Evolutionary conservation across 2,113 vertebrate species (phyloP), one percentile per base, ranked within the genome.

Genomic region (Alexandromys fortis): DNA sequence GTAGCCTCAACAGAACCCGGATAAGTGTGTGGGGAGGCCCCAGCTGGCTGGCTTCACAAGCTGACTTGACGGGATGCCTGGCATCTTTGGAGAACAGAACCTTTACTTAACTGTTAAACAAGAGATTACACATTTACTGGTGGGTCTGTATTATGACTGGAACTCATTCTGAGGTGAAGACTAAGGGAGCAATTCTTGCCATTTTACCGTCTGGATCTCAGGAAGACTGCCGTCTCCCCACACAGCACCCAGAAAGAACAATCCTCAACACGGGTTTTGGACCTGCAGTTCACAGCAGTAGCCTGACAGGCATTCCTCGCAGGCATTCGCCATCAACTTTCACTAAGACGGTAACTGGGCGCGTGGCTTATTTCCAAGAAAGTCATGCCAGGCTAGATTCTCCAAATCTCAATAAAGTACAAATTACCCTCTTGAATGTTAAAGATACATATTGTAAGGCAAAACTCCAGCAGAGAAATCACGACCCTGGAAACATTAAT

Each of bases 1-100:
- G 55, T 6, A 22, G 30, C 63, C 67, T 33, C 45, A 33, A 79
- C 21, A 63, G 30, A 93, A 73, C 45, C 19, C 45, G 52, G 33
- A 26, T 58, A 65, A 86, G n/a, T 13, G 2, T 42, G 26, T 26
- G n/a, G 7, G 26, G 24, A 9, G 10, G 45, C n/a, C 61, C 38
- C 58, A 21, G 17, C 55, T 5, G 19, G 5, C 58, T 19, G 9
- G 68, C 33, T 79, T 81, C 86, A 33, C 73, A 67, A 49, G 52
- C 49, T 0, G 0, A 28, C 35, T 30, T 24, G 85, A 22, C 12
- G 1, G 42, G 67, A 52, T 63, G 26, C 47, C n/a, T 45, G 1
- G 38, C 72, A 70, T 86, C 85, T 83, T 81, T n/a, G 21, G 19
- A 92, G 81, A 86, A 89, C 91, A 90, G 91, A 94, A 85, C 42